Evolutionary conservation across 2,888 invertebrate genomes (phyloP).

Genomic region (Abrostola tripartita): DNA sequence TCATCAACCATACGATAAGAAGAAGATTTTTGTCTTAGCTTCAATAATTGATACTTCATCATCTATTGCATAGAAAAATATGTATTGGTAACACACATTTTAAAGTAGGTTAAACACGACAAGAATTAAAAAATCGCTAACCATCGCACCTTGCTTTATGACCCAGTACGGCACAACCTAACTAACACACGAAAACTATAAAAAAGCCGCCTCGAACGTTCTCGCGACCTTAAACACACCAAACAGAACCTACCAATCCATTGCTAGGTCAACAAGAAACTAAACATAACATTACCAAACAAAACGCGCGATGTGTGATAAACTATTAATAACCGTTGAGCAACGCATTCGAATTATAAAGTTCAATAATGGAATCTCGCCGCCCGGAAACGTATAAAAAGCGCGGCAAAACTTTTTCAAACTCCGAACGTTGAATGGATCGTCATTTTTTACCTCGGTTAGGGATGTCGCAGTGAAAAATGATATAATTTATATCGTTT

Average conservation of each 20-base stretch:
- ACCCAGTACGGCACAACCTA: slow-evolving; percentile 52
- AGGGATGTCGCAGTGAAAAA: slow-evolving; percentile 87
- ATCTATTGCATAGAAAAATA: no score
- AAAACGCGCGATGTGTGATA: slow-evolving; percentile 33
- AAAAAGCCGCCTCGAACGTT: slow-evolving; percentile 69
- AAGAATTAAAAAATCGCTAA: slow-evolving; percentile 7
- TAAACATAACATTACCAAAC: slow-evolving; percentile 1
- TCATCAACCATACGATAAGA: no score
- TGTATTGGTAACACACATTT: not conserved
- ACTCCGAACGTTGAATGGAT: slow-evolving; percentile 83
- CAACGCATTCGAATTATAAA: slow-evolving; percentile 58
- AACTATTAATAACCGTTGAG: slow-evolving; percentile 46
- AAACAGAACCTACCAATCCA: slow-evolving; percentile 33
- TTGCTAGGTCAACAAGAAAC: slow-evolving; percentile 18
- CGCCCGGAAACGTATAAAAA: slow-evolving; percentile 87
- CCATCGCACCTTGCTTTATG: slow-evolving; percentile 33
- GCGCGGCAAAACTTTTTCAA: slow-evolving; percentile 87
- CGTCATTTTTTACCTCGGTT: slow-evolving; percentile 87
- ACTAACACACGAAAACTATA: slow-evolving; percentile 68
- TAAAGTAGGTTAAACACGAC: no score
- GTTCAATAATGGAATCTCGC: slow-evolving; percentile 78
- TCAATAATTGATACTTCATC: no score
- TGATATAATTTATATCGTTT: slow-evolving; percentile 88
- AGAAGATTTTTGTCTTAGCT: no score
- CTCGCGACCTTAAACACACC: slow-evolving; percentile 35